Evolutionary conservation across 92 coral and sea anemone genomes (phyloP), one percentile per base, ranked within the genome.

Genomic region (Virgularia gustaviana): DNA sequence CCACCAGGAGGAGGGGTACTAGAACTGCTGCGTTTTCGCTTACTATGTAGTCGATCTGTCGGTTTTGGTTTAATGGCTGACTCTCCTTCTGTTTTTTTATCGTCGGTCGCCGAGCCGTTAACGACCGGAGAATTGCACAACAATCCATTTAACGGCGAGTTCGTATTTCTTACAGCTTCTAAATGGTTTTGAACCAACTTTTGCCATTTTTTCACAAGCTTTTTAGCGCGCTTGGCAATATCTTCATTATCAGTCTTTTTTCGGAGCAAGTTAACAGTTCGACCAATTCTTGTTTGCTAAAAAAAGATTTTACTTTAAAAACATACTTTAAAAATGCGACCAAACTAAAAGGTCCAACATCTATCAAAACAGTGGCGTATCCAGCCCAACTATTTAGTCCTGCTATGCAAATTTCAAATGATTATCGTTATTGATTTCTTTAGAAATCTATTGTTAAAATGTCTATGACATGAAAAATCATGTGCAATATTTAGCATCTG

Each of bases 171-270:
- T 54, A 85, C 68, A 2, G 92, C 86, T 79, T 87, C 96, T 56
- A 92, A 72, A 57, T 92, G 98, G 76, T 89, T 92, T 16, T 86
- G 89, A 37, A 92, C 96, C 18, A 90, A 82, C 76, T 86, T 89
- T 54, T 92, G 96, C 98, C 98, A 92, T 65, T 87, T 89, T 73
- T 92, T 92, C 22, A 92, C 98, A 57, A 92, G 96, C 73, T 88
- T 88, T 53, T 92, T 92, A 28, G 98, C 98, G 57, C 98, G 76
- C 55, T 85, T 85, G 9, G 98, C 98, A 54, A 92, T 78, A 65
- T 84, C 96, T 18, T 82, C 90, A 82, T 92, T 92, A 19, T 77
- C 67, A 33, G 98, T 92, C 63, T 92, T 92, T 75, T 92, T 92
- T 37, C 98, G 88, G 36, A 92, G 87, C 56, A 86, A 85, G 66